phyloP scores from a whole-genome alignment of 2,888 invertebrate genomes.

The Rhyacophila evoluta region DNA sequence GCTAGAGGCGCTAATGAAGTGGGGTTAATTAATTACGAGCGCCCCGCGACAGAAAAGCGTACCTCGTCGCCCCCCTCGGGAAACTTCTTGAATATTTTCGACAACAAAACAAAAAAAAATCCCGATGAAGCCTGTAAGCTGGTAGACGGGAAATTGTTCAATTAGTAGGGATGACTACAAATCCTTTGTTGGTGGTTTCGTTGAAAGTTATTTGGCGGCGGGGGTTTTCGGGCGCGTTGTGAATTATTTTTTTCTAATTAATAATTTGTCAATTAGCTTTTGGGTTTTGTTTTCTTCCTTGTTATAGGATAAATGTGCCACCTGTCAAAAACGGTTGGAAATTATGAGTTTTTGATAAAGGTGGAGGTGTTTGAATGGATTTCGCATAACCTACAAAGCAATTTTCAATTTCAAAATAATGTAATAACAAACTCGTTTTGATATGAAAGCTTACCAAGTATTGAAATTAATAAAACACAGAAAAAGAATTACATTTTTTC shows the following conservation, averaged over 20 bases:
- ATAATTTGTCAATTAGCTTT: neutral
- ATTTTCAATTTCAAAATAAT: no score
- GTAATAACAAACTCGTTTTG: no score
- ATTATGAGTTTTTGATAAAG: neutral
- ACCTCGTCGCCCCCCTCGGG: neutral
- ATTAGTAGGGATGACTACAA: conserved; percentile 14
- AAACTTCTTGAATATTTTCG: conserved; percentile 37
- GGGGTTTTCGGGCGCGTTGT: neutral
- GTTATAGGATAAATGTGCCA: neutral
- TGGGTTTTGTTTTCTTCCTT: neutral
- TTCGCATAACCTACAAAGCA: no score
- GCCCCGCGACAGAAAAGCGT: conserved; percentile 17
- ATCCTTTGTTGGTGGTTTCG: conserved; percentile 10
- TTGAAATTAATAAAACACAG: no score
- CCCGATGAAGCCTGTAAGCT: conserved; percentile 10
- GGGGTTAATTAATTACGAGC: conserved; percentile 46
- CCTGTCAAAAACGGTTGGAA: neutral
- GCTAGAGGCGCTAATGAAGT: conserved; percentile 32
- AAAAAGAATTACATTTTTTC: no score
- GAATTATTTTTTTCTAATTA: conserved; percentile 5
- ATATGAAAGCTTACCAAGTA: no score
- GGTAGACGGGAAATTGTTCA: conserved; percentile 4
- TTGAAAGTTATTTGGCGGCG: neutral
- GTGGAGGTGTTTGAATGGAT: neutral
- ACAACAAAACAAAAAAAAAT: conserved; percentile 4